Evolutionary conservation across 2,113 vertebrate species (phyloP).

Genomic region (Elachura formosa): DNA sequence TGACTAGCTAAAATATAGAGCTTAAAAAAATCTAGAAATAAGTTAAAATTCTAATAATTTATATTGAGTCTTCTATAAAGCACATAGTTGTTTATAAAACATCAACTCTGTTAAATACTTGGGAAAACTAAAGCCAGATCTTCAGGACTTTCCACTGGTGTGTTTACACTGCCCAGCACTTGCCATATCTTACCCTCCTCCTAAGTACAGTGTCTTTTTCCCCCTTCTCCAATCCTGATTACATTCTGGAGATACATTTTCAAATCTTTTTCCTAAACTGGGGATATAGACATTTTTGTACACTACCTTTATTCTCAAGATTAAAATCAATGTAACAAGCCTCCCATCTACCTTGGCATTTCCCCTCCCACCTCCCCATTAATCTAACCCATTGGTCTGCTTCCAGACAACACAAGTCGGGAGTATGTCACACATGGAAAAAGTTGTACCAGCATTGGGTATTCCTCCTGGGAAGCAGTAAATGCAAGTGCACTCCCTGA

Average conservation of each 20-base stretch:
- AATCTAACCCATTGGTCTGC: not conserved
- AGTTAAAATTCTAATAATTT: not conserved
- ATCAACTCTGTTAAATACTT: not conserved
- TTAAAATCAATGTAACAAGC: not conserved
- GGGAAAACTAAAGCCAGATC: not conserved
- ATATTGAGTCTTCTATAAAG: not conserved
- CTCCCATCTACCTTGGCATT: not conserved
- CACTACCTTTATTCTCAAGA: not conserved
- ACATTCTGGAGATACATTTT: not conserved
- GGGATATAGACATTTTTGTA: not conserved
- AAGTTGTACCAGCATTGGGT: not conserved
- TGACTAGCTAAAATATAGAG: not conserved
- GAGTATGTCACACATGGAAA: not conserved
- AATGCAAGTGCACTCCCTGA: not conserved
- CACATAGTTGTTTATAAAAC: not conserved
- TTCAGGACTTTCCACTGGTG: not conserved
- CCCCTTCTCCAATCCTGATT: not conserved
- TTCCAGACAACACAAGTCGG: not conserved
- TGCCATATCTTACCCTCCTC: not conserved
- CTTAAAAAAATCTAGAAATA: not conserved
- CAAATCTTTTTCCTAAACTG: not conserved
- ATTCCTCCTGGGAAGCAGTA: not conserved
- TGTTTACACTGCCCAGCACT: not conserved
- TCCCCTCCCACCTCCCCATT: not conserved
- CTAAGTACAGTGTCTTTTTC: not conserved